Evolutionary conservation across 2,888 invertebrate species (phyloP).

Genomic region (Eubasilissa splendida): DNA sequence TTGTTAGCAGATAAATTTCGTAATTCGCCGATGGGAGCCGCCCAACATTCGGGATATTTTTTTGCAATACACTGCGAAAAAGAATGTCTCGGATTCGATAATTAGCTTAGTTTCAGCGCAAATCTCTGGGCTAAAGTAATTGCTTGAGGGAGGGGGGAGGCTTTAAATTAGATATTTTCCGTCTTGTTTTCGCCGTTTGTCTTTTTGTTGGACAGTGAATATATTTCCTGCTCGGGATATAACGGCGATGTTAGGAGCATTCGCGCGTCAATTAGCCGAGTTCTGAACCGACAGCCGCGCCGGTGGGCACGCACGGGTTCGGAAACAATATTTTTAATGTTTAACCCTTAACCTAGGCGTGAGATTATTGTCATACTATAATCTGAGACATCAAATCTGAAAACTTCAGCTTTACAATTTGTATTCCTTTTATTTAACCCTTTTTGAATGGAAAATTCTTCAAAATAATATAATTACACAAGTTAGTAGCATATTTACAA

Average conservation of each 20-base stretch:
- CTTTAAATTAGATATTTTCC: slow-evolving; percentile 55
- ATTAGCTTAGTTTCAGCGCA: slow-evolving; percentile 50
- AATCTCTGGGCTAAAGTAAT: slow-evolving; percentile 45
- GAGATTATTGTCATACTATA: too few species aligned
- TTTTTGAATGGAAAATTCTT: too few species aligned
- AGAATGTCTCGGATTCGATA: slow-evolving; percentile 49
- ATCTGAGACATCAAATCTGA: too few species aligned
- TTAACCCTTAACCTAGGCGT: too few species aligned
- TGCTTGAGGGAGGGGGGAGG: slow-evolving; percentile 41
- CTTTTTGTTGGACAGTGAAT: slow-evolving; percentile 32
- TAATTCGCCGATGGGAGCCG: neutral
- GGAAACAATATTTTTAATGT: too few species aligned
- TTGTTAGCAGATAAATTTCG: slow-evolving; percentile 13
- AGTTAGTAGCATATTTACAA: too few species aligned
- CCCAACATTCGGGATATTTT: slow-evolving; percentile 14
- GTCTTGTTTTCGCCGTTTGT: slow-evolving; percentile 54
- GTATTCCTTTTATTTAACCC: too few species aligned
- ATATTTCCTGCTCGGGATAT: slow-evolving; percentile 19
- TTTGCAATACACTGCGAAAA: slow-evolving; percentile 35
- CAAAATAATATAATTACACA: too few species aligned
- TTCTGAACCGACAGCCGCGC: neutral
- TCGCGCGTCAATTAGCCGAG: slow-evolving; percentile 18
- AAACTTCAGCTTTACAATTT: too few species aligned
- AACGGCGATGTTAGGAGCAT: neutral
- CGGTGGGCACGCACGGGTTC: neutral